Evolutionary conservation across 1,140 invertebrate species (phyloP), one percentile per base, ranked within the genome.

Genomic region (Drosophila ohnishii): DNA sequence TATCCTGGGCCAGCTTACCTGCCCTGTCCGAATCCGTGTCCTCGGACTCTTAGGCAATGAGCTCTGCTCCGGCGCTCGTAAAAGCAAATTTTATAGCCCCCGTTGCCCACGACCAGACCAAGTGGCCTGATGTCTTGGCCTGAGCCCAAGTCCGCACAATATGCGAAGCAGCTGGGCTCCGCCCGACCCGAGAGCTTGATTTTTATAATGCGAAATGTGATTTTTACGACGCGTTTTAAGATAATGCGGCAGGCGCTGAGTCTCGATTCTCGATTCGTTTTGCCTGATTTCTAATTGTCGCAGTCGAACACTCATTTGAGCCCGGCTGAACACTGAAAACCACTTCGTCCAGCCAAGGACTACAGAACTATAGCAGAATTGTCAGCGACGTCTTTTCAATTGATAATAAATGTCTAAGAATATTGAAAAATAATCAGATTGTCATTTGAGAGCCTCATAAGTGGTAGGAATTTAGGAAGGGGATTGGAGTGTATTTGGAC

Each of bases 171-270:
- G 83, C 83, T 86, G 83, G 37, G 39, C 28, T 35, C 48, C 42
- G 40, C 50, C 48, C 50, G 40, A 16, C 22, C 44, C 71, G 1
- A 63, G 58, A 74, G 70, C 58, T 74, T 64, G 56, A 47, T 71
- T 65, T 86, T 87, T 87, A 87, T 87, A 88, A 88, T 83, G 75
- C 83, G 63, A 87, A 87, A 87, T 87, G 83, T 88, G 83, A 88
- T 87, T 87, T 87, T 87, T 87, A 87, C 75, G 83, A 80, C 60
- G 66, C 83, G 78, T 83, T 87, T 87, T 83, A 77, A 80, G 84
- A 79, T 83, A 87, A 79, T 83, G 79, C 79, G 40, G 53, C 84
- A 69, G 75, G 72, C 65, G 64, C 53, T 72, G 66, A 71, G 57
- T 40, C 69, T 71, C 30, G 39, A 51, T 72, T 61, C 45, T 47